phyloP scores from a whole-genome alignment of 2,113 vertebrate genomes.

The Cyprinodon tularosa region DNA sequence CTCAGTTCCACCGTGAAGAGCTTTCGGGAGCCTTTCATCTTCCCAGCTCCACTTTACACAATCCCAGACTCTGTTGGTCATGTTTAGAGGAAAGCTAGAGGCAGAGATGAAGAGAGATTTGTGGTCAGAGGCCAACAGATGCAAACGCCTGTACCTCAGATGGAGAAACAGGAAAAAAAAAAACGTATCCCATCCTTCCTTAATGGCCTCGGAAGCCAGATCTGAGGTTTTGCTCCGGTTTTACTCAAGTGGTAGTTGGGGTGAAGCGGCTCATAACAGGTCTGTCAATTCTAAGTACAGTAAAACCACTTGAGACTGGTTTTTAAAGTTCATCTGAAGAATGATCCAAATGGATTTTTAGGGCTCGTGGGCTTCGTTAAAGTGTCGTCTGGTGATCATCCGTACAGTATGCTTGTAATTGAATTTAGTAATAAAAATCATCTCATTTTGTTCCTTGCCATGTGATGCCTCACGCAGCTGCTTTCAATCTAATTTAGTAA shows the following conservation, averaged over 20 bases:
- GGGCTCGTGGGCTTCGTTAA: constrained; percentile 24
- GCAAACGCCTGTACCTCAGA: constrained; percentile 28
- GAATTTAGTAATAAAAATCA: constrained; percentile 38
- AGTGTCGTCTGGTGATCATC: background rate
- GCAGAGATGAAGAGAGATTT: constrained; percentile 65
- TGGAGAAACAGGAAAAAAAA: constrained; percentile 48
- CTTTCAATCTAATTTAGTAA: constrained; percentile 47
- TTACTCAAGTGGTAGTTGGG: constrained; percentile 29
- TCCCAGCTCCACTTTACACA: constrained; percentile 48
- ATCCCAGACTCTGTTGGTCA: constrained; percentile 45
- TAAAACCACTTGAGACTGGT: background rate
- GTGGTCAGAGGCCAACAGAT: constrained; percentile 44
- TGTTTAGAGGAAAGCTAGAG: constrained; percentile 55
- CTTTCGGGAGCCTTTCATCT: constrained; percentile 74
- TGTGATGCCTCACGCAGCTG: constrained; percentile 43
- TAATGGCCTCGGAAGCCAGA: constrained; percentile 23
- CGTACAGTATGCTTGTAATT: constrained; percentile 34
- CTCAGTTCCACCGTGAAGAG: constrained; percentile 72
- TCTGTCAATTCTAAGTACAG: background rate
- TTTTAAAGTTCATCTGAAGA: background rate
- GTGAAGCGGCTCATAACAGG: constrained; percentile 4
- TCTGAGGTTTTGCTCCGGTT: constrained; percentile 39
- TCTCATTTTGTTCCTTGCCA: constrained; percentile 29
- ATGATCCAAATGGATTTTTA: constrained; percentile 36
- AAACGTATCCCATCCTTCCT: constrained; percentile 63